Conservation (phyloP, 2,113 vertebrate genomes). For the Bubo scandiacus region DNA sequence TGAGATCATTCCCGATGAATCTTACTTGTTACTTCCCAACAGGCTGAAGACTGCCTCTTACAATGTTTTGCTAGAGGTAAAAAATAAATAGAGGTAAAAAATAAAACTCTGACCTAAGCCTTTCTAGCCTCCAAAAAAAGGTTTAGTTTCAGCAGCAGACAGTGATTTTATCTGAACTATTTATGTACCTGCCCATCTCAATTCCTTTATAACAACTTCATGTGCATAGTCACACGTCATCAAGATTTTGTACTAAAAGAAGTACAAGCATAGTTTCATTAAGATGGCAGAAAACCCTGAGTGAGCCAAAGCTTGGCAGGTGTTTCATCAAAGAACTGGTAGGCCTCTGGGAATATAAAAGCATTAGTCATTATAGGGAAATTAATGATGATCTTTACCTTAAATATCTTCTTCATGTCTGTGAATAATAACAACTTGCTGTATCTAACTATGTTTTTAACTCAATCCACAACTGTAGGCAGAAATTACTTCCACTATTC, state of each 20-base stretch:
- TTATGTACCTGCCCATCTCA: background rate
- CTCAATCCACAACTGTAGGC: background rate
- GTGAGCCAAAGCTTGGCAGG: background rate
- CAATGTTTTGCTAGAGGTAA: background rate
- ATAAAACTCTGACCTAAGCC: background rate
- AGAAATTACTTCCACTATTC: background rate
- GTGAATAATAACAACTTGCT: constrained; percentile 15
- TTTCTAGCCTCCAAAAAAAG: background rate
- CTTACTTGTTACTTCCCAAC: background rate
- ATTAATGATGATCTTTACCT: constrained; percentile 28
- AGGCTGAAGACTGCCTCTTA: background rate
- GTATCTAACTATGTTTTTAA: background rate
- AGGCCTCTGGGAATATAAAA: constrained; percentile 10
- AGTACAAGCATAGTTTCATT: background rate
- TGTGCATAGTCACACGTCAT: background rate
- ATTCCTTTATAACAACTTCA: background rate
- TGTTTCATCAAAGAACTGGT: background rate
- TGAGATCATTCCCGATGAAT: background rate
- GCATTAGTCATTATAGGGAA: constrained; percentile 24
- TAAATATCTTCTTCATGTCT: constrained; percentile 21
- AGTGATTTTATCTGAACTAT: background rate
- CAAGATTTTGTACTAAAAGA: background rate
- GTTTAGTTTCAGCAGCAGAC: background rate
- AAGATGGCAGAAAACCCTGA: background rate
- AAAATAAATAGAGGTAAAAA: background rate